phyloP scores from a whole-genome alignment of 2,888 invertebrate genomes.

The Dolomedes plantarius region DNA sequence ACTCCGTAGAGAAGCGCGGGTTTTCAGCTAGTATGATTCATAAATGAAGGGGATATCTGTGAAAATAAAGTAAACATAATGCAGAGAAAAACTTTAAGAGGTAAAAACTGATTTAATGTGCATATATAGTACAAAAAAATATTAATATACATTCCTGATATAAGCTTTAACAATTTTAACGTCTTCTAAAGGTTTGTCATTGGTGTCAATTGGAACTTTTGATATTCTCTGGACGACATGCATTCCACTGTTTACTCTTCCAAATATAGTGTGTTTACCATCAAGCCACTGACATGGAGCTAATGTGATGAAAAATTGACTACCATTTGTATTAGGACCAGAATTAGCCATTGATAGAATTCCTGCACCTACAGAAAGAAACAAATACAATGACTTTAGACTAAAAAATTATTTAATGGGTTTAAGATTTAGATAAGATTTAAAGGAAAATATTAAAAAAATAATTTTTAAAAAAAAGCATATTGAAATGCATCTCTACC shows the following conservation, averaged over 20 bases:
- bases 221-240: slow-evolving; percentile 93
- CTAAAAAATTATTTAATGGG: too few species aligned
- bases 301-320: slow-evolving; percentile 98
- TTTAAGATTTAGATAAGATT: neutral
- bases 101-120: too few species aligned
- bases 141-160: neutral
- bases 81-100: too few species aligned
- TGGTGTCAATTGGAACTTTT: slow-evolving; percentile 93
- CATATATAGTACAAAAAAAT: neutral
- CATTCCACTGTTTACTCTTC: slow-evolving; percentile 90
- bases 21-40: too few species aligned
- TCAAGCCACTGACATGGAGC: slow-evolving; percentile 98
- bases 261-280: slow-evolving; percentile 98
- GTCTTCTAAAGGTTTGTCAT: slow-evolving; percentile 93
- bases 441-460: neutral
- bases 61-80: too few species aligned
- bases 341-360: slow-evolving; percentile 98
- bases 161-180: slow-evolving; percentile 83
- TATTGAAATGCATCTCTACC: too few species aligned
- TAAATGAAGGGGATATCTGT: too few species aligned
- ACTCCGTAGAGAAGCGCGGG: too few species aligned
- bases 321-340: slow-evolving; percentile 96
- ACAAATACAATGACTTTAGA: neutral
- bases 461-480: too few species aligned
- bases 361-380: slow-evolving; percentile 81